These are phyloP conservation scores for Erithacus rubecula DNA, from an alignment of 2,797 vertebrate genomes.

Conservation along the genomic window DNA sequence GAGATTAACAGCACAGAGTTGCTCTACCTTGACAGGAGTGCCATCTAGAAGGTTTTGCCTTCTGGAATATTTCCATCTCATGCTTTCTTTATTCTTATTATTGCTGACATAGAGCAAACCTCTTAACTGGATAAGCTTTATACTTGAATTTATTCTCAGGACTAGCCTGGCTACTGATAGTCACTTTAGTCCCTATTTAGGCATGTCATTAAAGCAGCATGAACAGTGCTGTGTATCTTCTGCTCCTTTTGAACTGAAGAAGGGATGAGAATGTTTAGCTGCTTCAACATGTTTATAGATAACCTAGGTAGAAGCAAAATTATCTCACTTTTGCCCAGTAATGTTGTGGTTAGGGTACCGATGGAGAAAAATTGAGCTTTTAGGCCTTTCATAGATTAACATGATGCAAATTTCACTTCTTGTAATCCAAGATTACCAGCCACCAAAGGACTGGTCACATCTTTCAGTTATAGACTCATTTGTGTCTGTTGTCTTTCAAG, in stretches of 20 bases:
- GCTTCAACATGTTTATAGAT: neutral
- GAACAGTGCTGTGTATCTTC: neutral
- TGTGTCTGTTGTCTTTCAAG: accelerated
- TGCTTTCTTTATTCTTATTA: neutral
- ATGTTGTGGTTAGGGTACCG: neutral
- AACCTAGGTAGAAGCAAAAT: neutral
- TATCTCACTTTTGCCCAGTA: neutral
- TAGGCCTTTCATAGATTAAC: neutral
- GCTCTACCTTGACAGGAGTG: conserved; percentile 13
- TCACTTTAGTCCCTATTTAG: neutral
- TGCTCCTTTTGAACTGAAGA: neutral
- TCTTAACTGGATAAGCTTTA: neutral
- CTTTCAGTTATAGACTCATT: neutral
- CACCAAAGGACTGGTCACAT: neutral
- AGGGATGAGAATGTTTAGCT: neutral
- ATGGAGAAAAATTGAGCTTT: neutral
- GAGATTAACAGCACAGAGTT: neutral
- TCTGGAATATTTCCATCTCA: neutral
- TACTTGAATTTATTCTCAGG: neutral
- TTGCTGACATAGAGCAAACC: neutral
- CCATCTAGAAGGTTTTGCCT: conserved; percentile 9
- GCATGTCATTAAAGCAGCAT: neutral
- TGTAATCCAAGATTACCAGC: neutral
- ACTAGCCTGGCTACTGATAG: neutral
- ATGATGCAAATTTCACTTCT: neutral